Percentiles rank a stretch among this genome's conserved stretches.
Conservation (phyloP, 2,113 vertebrate species). For the Cryptomyrus ogoouensis region DNA sequence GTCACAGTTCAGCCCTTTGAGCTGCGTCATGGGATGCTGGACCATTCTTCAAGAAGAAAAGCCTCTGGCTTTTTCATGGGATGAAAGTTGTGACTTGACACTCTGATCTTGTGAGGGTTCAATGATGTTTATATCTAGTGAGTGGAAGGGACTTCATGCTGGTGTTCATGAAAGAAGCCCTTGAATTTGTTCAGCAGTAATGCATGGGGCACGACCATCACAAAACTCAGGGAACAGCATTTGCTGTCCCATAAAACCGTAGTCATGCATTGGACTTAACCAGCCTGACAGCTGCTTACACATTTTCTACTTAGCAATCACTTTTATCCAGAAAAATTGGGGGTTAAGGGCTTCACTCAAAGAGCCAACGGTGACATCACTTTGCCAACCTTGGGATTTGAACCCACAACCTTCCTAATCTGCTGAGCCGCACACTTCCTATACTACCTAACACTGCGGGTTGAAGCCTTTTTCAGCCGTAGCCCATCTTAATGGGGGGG, state of each 20-base stretch:
- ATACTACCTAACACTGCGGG: neutral
- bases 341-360: neutral
- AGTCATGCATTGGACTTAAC: neutral
- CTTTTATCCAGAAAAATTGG: neutral
- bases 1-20: neutral
- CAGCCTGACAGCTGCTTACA: neutral
- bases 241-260: neutral
- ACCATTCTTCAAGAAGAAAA: neutral
- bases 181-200: neutral
- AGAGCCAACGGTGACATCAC: neutral
- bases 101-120: neutral
- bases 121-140: neutral
- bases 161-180: neutral
- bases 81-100: neutral
- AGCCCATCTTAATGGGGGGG: neutral
- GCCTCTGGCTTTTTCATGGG: neutral
- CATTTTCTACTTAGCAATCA: neutral
- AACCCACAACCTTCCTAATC: neutral
- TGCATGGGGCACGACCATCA: neutral
- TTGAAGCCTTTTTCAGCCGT: neutral
- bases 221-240: neutral
- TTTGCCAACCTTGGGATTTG: neutral
- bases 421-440: neutral
- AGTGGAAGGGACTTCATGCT: neutral
- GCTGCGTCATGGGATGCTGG: neutral